A percentile compares a stretch with the other conserved stretches of the same genome.
These are phyloP conservation scores for Hippopotamus amphibius DNA, from an alignment of 2,113 vertebrate species.

Conservation along the genomic window DNA sequence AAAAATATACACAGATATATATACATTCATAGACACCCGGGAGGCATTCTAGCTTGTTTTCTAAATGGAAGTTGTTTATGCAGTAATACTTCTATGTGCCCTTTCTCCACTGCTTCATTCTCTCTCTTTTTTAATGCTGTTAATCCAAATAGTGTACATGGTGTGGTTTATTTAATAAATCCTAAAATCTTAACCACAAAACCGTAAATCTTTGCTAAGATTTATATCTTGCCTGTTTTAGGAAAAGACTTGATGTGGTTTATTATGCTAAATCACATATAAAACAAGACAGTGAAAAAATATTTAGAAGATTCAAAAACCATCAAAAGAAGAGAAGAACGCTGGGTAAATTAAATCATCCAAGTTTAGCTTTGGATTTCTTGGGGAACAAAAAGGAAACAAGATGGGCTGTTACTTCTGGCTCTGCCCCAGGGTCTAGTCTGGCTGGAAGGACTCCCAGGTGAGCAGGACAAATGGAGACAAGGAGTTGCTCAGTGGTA, in stretches of 20 bases:
- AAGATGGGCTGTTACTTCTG: neutral
- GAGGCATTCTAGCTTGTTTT: neutral
- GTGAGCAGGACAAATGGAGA: neutral
- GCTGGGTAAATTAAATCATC: neutral
- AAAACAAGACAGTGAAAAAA: constrained; percentile 18
- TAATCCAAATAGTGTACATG: neutral
- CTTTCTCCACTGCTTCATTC: neutral
- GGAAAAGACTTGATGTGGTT: neutral
- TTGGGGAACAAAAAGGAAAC: neutral
- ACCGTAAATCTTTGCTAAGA: neutral
- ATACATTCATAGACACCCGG: neutral
- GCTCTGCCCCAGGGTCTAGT: neutral
- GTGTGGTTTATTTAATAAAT: neutral
- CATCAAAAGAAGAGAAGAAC: neutral
- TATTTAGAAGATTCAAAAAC: neutral
- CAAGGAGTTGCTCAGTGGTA: neutral
- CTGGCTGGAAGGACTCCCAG: neutral
- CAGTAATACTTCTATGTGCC: neutral
- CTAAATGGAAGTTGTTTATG: neutral
- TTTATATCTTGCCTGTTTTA: neutral
- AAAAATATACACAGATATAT: neutral
- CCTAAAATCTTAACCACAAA: neutral
- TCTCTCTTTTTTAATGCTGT: neutral
- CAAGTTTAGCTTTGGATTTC: neutral
- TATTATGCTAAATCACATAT: neutral